Percentiles rank a stretch among this genome's conserved stretches.
phyloP scores from a whole-genome alignment of 2,797 vertebrate species.

The Enteromius radiatus region DNA sequence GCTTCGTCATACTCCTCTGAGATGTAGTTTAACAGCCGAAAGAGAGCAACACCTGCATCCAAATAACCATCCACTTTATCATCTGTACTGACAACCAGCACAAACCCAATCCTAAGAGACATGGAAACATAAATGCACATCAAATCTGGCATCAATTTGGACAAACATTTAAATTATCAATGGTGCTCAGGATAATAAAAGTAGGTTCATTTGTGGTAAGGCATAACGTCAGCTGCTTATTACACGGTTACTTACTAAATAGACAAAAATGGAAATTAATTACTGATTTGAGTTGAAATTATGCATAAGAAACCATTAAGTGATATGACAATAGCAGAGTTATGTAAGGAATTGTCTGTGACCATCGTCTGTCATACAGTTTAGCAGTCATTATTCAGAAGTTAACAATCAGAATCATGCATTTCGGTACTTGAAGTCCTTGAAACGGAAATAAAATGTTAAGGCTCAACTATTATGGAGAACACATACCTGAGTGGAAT shows the following conservation, averaged over 20 bases:
- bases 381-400: neutral
- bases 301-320: neutral
- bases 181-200: neutral
- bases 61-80: constrained; percentile 85
- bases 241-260: neutral
- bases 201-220: neutral
- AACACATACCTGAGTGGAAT: constrained; percentile 88
- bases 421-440: neutral
- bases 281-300: neutral
- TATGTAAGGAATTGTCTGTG: neutral
- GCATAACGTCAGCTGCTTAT: neutral
- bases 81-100: constrained; percentile 88
- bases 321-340: neutral
- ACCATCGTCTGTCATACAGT: neutral
- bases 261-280: neutral
- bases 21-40: constrained; percentile 90
- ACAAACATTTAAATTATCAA: neutral
- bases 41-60: constrained; percentile 89
- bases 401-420: neutral
- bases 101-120: constrained; percentile 90
- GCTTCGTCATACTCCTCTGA: constrained; percentile 84
- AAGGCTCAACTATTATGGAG: constrained; percentile 13
- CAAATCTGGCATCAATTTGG: neutral
- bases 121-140: constrained; percentile 42
- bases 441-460: neutral